Evolutionary conservation across 1,140 invertebrate species (phyloP).

Genomic region (Apis florea): DNA sequence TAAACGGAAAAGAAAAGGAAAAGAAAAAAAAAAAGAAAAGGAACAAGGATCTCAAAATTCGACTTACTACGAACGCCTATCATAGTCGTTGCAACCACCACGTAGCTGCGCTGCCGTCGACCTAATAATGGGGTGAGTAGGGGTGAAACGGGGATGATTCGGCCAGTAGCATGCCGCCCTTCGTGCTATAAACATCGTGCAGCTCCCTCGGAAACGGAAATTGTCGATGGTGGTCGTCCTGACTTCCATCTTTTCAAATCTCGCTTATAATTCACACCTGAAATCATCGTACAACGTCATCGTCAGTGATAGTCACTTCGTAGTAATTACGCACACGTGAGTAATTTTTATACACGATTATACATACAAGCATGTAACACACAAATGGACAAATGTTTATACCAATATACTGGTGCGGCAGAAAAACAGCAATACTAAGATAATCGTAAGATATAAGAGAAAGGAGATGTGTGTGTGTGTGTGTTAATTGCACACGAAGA

Average conservation of each 20-base stretch:
- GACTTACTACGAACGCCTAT: slow-evolving; percentile 10
- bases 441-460: too few species aligned
- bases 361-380: too few species aligned
- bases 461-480: not conserved
- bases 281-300: not conserved
- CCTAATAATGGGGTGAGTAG: slow-evolving; percentile 56
- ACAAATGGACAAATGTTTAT: too few species aligned
- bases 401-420: too few species aligned
- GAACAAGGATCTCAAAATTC: slow-evolving; percentile 7
- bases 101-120: slow-evolving; percentile 71
- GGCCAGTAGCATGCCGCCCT: slow-evolving; percentile 70
- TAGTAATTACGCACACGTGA: too few species aligned
- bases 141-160: slow-evolving; percentile 57
- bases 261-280: not conserved
- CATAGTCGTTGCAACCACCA: slow-evolving; percentile 62
- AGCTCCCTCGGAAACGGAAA: slow-evolving; percentile 3
- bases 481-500: not conserved
- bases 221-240: not conserved
- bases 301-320: too few species aligned
- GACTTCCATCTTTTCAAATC: not conserved
- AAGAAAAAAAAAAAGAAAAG: not conserved
- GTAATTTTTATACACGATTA: too few species aligned
- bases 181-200: slow-evolving; percentile 58
- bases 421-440: too few species aligned
- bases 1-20: too few species aligned